Evolutionary conservation across 2,888 invertebrate species (phyloP), one percentile per base, ranked within the genome.

Genomic region (Ophraella communa): DNA sequence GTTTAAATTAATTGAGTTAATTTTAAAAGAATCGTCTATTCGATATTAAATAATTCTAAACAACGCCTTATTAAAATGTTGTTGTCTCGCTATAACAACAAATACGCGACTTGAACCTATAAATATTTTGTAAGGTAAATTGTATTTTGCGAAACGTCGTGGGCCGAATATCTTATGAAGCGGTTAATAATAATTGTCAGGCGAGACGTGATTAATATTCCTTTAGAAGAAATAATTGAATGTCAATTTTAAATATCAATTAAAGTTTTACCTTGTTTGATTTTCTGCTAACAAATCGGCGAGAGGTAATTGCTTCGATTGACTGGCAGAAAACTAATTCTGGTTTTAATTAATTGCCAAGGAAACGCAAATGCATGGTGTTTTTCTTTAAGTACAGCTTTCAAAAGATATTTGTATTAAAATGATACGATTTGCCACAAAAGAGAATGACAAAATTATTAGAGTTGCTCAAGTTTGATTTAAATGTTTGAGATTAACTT

Each of bases 141-240:
- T 58, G 49, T n/a, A n/a, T n/a, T n/a, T n/a, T 58, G 49, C 57
- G 35, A 47, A 58, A 33, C 49, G 57, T 58, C 49, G 57, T 47
- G 18, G 21, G 30, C n/a, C n/a, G 57, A 58, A 57, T 57, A 47
- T 21, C 18, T 49, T 35, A 45, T 11, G 10, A 27, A 55, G 55
- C 20, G 55, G 55, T 23, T 42, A 42, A 24, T 42, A 42, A 24
- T 55, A 55, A 55, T 55, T 55, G 35, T 55, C 55, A 24, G 42
- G 4, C 14, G 23, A 27, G 27, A 18, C 33, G 42, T 60, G 51
- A 52, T 51, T 42, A 52, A 60, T 30, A 24, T 35, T 42, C 42
- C 49, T 51, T n/a, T n/a, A n/a, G n/a, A 52, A 42, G 59, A 42
- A 52, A 60, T 60, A 42, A 52, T 51, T 17, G 27, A 39, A 59